Evolutionary conservation across 2,888 invertebrate species (phyloP), one percentile per base, ranked within the genome.

Genomic region (Branchipolynoe longqiensis): DNA sequence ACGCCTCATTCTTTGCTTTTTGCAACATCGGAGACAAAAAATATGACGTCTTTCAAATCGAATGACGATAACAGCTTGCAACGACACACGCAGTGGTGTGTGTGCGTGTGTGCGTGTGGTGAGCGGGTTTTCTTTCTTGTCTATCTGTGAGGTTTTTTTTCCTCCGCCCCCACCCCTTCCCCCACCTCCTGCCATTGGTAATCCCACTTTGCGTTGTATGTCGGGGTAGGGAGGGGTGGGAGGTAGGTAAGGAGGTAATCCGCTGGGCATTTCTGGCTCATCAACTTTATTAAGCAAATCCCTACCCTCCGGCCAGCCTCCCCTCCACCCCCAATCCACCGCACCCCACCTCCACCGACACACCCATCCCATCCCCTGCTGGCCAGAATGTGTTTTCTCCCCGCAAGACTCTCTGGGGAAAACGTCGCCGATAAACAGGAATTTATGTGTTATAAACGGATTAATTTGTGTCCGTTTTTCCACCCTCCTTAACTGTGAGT

Each of bases 261-360:
- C 78, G 28, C 8, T 4, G 31, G 48, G 25, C 18, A 78, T 41
- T 78, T 78, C 78, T 78, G 78, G 78, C 78, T 78, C 78, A 78
- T 78, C 78, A 78, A 78, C 78, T 78, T 78, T 78, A 54, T 78
- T 78, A 78, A 48, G 78, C 78, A 41, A 78, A 78, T 78, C 78
- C 54, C 69, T 48, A 8, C 58, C 58, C 38, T 14, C 40, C 33
- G 73, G 31, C 73, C n/a, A n/a, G n/a, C n/a, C n/a, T n/a, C n/a
- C n/a, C n/a, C n/a, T n/a, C n/a, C n/a, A n/a, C n/a, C n/a, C n/a
- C n/a, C n/a, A n/a, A n/a, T n/a, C n/a, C n/a, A n/a, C n/a, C n/a
- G n/a, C n/a, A n/a, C n/a, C n/a, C n/a, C n/a, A n/a, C n/a, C n/a
- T n/a, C n/a, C n/a, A n/a, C n/a, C n/a, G n/a, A n/a, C n/a, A n/a